These are phyloP conservation scores for Montipora capricornis DNA, from an alignment of 64 coral and sea anemone genomes.

Conservation along the genomic window DNA sequence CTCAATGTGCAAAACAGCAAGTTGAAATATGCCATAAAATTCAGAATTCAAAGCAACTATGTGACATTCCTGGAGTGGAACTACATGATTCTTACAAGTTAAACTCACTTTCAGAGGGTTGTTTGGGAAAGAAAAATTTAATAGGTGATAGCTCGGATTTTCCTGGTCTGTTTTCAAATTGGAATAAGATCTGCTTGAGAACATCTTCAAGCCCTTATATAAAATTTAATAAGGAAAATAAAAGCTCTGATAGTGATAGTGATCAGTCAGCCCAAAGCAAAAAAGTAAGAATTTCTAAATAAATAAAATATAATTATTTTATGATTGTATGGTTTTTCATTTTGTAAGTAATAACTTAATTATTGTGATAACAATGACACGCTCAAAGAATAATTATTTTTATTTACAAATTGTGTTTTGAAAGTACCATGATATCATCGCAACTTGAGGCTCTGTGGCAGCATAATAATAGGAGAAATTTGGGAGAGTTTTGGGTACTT, in stretches of 20 bases:
- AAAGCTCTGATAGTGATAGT: neutral
- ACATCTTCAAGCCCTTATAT: neutral
- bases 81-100: neutral
- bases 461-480: no score
- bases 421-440: no score
- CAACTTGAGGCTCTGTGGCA: no score
- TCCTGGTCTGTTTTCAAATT: neutral
- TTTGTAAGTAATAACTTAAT: no score
- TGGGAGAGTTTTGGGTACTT: no score
- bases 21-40: constrained; percentile 23
- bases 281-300: neutral
- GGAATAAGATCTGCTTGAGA: neutral
- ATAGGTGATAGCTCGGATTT: neutral
- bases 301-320: no score
- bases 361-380: neutral
- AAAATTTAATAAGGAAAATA: neutral
- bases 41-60: neutral
- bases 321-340: no score
- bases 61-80: neutral
- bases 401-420: no score
- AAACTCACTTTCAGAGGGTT: neutral
- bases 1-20: constrained; percentile 59
- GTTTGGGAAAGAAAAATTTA: no score
- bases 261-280: neutral
- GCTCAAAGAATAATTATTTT: neutral